Percentiles rank a stretch among this genome's conserved stretches.
Conservation (phyloP, 2,888 invertebrate species). For the Drosophila robusta region DNA sequence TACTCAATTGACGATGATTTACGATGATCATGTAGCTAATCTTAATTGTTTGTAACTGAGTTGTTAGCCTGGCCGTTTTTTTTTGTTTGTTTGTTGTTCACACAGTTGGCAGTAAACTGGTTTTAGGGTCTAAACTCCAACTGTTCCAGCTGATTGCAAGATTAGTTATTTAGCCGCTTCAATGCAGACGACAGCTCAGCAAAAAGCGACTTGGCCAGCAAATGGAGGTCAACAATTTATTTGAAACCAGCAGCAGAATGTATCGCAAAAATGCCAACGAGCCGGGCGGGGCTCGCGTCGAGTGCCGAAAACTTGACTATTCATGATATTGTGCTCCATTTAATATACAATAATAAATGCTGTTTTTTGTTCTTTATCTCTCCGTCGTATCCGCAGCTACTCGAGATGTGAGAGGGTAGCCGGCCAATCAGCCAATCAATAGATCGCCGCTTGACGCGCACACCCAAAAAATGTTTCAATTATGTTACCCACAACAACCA, state of each 20-base stretch:
- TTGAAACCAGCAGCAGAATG: constrained; percentile 9
- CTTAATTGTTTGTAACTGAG: constrained; percentile 36
- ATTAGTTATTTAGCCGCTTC: constrained; percentile 45
- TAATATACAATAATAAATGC: constrained; percentile 1
- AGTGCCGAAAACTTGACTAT: constrained; percentile 15
- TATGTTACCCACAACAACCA: constrained; percentile 65
- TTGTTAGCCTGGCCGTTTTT: constrained; percentile 27
- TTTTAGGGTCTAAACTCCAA: constrained; percentile 57
- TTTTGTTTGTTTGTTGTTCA: neutral
- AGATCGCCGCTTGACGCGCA: constrained; percentile 57
- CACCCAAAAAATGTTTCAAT: constrained; percentile 72
- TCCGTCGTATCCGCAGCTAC: constrained; percentile 19
- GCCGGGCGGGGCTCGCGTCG: constrained; percentile 1
- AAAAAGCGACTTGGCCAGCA: constrained; percentile 8
- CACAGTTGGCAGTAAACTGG: constrained; percentile 34
- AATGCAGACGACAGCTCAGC: constrained; percentile 40
- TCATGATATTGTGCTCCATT: constrained; percentile 14
- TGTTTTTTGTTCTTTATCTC: constrained; percentile 1
- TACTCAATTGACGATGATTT: constrained; percentile 38
- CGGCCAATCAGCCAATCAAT: constrained; percentile 40
- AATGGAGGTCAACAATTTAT: constrained; percentile 41
- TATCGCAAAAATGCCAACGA: constrained; percentile 9
- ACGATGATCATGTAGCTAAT: constrained; percentile 43
- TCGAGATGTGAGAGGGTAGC: constrained; percentile 52
- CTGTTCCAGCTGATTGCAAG: constrained; percentile 34